A percentile compares a stretch with the other conserved stretches of the same genome.
phyloP scores from a whole-genome alignment of 2,888 invertebrate species.

The Drosophila macrospina region DNA sequence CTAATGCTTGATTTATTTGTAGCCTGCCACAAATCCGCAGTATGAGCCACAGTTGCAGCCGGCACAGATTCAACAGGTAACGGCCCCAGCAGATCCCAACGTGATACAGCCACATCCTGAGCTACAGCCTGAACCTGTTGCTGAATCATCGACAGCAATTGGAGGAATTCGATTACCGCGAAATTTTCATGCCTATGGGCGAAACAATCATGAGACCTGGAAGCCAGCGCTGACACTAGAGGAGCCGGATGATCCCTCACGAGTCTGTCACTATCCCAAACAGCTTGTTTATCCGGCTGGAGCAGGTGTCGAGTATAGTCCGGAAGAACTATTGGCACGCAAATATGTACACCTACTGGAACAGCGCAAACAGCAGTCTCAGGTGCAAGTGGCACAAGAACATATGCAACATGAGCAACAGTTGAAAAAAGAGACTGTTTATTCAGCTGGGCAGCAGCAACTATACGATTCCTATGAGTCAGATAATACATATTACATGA shows the following conservation, averaged over 20 bases:
- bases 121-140: conserved; percentile 32
- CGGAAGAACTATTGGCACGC: conserved; percentile 83
- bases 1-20: neutral
- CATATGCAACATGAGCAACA: neutral
- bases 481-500: conserved; percentile 63
- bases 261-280: conserved; percentile 84
- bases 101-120: conserved; percentile 18
- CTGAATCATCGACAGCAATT: conserved; percentile 47
- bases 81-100: conserved; percentile 6
- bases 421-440: conserved; percentile 12
- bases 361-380: conserved; percentile 41
- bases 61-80: conserved; percentile 11
- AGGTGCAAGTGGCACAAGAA: conserved; percentile 22
- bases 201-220: conserved; percentile 85
- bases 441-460: conserved; percentile 21
- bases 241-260: conserved; percentile 84
- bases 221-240: conserved; percentile 84
- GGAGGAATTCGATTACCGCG: conserved; percentile 80
- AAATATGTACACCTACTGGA: conserved; percentile 70
- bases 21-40: conserved; percentile 34
- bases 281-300: conserved; percentile 83
- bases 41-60: conserved; percentile 34
- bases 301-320: conserved; percentile 83
- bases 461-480: conserved; percentile 59
- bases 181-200: conserved; percentile 82